Base-by-base conservation (phyloP, 2,888 invertebrate species). In the Anorthoa munda region DNA sequence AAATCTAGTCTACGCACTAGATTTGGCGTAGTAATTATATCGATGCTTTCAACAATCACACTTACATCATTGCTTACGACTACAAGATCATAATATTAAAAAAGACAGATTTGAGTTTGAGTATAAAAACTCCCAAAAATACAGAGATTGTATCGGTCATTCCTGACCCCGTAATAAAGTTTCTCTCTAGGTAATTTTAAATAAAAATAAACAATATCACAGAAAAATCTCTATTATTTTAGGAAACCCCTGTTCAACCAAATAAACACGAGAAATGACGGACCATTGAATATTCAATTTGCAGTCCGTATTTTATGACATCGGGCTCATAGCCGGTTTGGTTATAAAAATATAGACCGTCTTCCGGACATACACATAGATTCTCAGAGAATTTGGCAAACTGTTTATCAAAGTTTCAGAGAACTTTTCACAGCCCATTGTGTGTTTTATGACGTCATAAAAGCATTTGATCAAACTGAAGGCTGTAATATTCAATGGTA, bases 381-480 rank as follows among this genome's bases (percentile, higher is more conserved):
- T 15, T 21, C 56, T n/a, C 5, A 53, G 45, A 39, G 65, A 58
- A 75, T 63, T 61, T 4, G 51, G 53, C 26, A 64, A 66, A 66
- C 75, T 31, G 63, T 64, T 68, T 73, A 68, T 73, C 64, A 66
- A 76, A 77, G 46, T 63, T 61, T 39, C 31, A 26, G 56, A 39
- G 26, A 69, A 69, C 45, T 78, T 72, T 73, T 64, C 45, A 45
- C 66, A 17, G 31, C 23, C 39, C 53, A 45, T 70, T 79, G 59
- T 78, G 13, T 68, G 58, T 64, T 77, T 82, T 75, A 74, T 78
- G 61, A 21, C 50, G 45, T 55, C 68, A 66, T 82, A 68, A 73
- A 81, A 61, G 45, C 66, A 61, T 65, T 74, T 26, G 26, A 82
- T 69, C 53, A 59, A 59, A 77, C 15, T 3, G 12, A 56, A 46